Base-by-base conservation (phyloP, 2,797 vertebrate species). In the Galaxias olidus region DNA sequence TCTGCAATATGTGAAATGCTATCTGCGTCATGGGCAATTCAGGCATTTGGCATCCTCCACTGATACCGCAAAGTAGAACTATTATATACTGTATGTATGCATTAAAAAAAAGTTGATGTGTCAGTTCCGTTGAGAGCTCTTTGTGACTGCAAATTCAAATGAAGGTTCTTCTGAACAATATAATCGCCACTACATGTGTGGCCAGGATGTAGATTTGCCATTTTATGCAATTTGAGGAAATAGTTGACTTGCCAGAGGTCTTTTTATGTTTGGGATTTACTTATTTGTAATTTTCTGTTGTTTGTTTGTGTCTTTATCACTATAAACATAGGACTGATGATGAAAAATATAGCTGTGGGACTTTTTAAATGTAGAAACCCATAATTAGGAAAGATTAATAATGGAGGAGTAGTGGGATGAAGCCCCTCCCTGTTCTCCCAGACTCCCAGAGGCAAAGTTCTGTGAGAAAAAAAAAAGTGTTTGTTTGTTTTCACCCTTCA, bases 381-480 rank as follows among this genome's bases (percentile, higher is more conserved):
- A 66, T 83, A 89, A 91, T 92, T 91, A 91, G 76, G 79, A 75
- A 77, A 90, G 89, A 91, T 90, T 88, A 89, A 91, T 92, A 92
- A 89, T 19, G 49, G 68, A 46, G 80, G 66, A 48, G 81, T 58
- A 69, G 75, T 75, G 51, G 63, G 80, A 84, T 87, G 79, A 81
- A 73, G 67, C 77, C 80, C 76, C 73, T 66, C 74, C 80, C 51
- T 61, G 8, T 4, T 0, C 44, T 0, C 20, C 63, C 17, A 4
- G 0, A 30, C 44, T 59, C 82, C 90, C 84, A 46, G 43, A 44
- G 84, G 88, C 79, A 69, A 77, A 15, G 64, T 65, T 80, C 79
- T 81, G 71, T 67, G 77, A 77, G 85, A 78, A 70, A 77, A 85
- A 78, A 70, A 77, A 85, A 74, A 69, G 72, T 85, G 81, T 89